Conservation (phyloP, 1,140 invertebrate species). For the Oppia nitens region DNA sequence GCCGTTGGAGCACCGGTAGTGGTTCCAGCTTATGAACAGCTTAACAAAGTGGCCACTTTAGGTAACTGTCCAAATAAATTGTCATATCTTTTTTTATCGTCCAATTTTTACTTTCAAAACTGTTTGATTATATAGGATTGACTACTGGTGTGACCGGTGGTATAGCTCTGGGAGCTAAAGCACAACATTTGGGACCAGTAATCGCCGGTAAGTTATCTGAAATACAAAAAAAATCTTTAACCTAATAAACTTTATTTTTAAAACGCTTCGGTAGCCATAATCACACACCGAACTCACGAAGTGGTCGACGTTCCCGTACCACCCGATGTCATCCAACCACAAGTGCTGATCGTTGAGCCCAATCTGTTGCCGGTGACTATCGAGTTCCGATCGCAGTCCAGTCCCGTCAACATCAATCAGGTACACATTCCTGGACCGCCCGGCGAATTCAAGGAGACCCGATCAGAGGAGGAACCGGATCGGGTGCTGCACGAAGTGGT, state of each 20-base stretch:
- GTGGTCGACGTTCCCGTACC: constrained; percentile 7
- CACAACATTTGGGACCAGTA: background rate
- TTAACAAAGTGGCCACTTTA: background rate
- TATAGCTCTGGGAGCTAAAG: background rate
- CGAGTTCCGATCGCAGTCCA: constrained; percentile 9
- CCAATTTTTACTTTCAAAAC: background rate
- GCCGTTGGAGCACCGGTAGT: background rate
- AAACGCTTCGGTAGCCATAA: background rate
- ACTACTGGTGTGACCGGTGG: background rate
- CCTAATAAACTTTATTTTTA: background rate
- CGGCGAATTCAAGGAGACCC: constrained; percentile 6
- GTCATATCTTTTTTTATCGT: background rate
- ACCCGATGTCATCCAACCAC: constrained; percentile 5
- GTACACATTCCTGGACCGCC: constrained; percentile 6
- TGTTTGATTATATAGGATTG: background rate
- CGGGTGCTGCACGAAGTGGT: constrained; percentile 13
- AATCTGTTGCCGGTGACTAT: constrained; percentile 7
- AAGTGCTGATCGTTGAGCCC: constrained; percentile 11
- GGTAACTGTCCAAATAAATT: background rate
- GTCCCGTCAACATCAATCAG: constrained; percentile 11
- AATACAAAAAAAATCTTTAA: background rate
- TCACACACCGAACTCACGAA: constrained; percentile 4
- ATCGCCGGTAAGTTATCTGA: background rate
- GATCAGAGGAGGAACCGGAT: constrained; percentile 14
- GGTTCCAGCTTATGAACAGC: background rate